A percentile compares a stretch with the other conserved stretches of the same genome.
Conservation (phyloP, 1,140 invertebrate species). For the Ptiloglossa arizonensis region DNA sequence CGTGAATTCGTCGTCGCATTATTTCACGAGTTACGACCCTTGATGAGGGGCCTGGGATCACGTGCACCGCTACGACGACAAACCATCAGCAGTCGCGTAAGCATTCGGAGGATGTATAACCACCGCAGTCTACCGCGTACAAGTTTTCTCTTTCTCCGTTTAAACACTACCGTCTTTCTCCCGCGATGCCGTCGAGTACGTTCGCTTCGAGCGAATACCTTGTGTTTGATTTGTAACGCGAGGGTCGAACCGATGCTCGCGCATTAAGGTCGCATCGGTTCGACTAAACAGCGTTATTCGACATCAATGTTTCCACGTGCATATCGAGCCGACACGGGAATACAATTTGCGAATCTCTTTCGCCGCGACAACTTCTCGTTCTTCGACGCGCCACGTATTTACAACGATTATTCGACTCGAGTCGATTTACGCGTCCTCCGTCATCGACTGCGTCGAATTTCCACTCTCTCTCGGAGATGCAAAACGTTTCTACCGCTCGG, state of each 20-base stretch:
- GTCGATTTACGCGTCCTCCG: no score
- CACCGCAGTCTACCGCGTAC: conserved; percentile 43
- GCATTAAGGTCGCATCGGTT: neutral
- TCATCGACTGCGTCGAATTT: no score
- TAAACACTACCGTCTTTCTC: conserved; percentile 15
- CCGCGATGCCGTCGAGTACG: neutral
- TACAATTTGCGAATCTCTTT: no score
- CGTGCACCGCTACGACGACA: conserved; percentile 66
- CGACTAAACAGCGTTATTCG: neutral
- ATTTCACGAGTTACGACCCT: conserved; percentile 77
- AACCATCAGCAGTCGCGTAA: conserved; percentile 63
- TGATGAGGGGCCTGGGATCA: conserved; percentile 76
- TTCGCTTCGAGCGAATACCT: neutral
- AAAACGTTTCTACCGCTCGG: no score
- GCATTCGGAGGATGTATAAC: conserved; percentile 63
- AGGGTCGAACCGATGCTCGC: no score
- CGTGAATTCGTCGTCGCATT: conserved; percentile 70
- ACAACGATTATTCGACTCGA: no score
- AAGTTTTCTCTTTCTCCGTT: conserved; percentile 40
- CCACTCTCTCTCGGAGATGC: no score
- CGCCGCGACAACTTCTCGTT: neutral
- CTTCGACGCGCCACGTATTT: no score
- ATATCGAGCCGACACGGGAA: neutral
- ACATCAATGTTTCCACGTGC: neutral
- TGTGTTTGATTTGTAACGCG: neutral